A percentile compares a stretch with the other conserved stretches of the same genome.
These are phyloP conservation scores for Prinia subflava DNA, from an alignment of 2,113 vertebrate species.

Conservation along the genomic window DNA sequence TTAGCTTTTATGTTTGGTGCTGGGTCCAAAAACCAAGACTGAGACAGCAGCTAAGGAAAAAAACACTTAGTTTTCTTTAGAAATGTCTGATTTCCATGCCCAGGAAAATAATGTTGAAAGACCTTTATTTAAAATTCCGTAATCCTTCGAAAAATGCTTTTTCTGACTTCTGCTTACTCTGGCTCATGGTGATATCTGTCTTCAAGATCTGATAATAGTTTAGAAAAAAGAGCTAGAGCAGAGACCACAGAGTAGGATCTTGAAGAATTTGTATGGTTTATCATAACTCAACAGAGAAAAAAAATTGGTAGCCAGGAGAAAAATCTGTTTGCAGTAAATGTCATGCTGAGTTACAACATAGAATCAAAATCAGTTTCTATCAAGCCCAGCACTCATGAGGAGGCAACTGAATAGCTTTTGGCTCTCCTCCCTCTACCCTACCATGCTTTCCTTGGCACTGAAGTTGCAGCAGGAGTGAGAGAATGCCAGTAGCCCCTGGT, in stretches of 20 bases:
- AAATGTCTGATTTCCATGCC: not conserved
- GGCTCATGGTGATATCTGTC: not conserved
- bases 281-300: not conserved
- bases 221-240: not conserved
- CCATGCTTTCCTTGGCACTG: not conserved
- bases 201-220: not conserved
- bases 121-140: not conserved
- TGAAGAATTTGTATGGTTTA: accelerated
- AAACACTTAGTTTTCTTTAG: not conserved
- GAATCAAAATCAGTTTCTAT: not conserved
- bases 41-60: not conserved
- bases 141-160: not conserved
- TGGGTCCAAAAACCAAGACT: not conserved
- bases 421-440: not conserved
- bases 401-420: not conserved
- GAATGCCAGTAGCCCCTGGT: not conserved
- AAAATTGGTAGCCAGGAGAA: not conserved
- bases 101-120: not conserved
- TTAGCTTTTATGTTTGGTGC: not conserved
- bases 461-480: not conserved
- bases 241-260: not conserved
- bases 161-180: not conserved
- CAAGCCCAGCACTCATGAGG: accelerated
- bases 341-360: not conserved
- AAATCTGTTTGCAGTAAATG: not conserved